phyloP scores from a whole-genome alignment of 2,113 vertebrate species.

The Gnathochromis pfefferi region DNA sequence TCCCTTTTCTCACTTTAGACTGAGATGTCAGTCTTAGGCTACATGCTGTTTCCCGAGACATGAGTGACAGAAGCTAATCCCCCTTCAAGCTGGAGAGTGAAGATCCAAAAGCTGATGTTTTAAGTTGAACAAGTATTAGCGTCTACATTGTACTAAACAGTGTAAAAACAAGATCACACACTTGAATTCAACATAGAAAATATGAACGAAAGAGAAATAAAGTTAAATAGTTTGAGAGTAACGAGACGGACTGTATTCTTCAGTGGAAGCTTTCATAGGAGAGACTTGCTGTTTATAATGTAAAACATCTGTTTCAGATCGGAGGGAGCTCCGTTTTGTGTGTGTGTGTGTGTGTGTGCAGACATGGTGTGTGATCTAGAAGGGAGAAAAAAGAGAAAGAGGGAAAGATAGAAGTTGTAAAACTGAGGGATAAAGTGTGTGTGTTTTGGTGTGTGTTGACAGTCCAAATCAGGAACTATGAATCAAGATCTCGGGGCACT shows the following conservation, averaged over 20 bases:
- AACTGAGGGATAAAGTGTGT: background rate
- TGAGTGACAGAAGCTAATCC: background rate
- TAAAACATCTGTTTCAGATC: slow-evolving; percentile 45
- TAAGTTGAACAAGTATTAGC: background rate
- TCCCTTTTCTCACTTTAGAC: background rate
- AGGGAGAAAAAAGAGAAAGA: background rate
- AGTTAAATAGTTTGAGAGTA: background rate
- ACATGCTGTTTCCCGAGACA: background rate
- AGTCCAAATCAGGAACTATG: background rate
- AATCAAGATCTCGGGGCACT: slow-evolving; percentile 47
- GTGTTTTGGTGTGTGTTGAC: background rate
- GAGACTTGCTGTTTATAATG: slow-evolving; percentile 25
- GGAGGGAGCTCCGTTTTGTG: background rate
- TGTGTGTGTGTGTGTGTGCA: background rate
- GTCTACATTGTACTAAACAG: accelerated
- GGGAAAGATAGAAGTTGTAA: slow-evolving; percentile 19
- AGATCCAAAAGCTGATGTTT: background rate
- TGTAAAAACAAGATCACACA: background rate
- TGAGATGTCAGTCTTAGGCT: background rate
- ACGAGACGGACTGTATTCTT: background rate
- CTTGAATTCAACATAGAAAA: background rate
- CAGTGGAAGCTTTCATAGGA: slow-evolving; percentile 1
- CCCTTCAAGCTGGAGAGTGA: background rate
- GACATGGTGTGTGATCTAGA: slow-evolving; percentile 11
- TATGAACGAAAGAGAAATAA: background rate